Base-by-base conservation (phyloP, 1,140 invertebrate species). In the Stegodyphus mimosarum region DNA sequence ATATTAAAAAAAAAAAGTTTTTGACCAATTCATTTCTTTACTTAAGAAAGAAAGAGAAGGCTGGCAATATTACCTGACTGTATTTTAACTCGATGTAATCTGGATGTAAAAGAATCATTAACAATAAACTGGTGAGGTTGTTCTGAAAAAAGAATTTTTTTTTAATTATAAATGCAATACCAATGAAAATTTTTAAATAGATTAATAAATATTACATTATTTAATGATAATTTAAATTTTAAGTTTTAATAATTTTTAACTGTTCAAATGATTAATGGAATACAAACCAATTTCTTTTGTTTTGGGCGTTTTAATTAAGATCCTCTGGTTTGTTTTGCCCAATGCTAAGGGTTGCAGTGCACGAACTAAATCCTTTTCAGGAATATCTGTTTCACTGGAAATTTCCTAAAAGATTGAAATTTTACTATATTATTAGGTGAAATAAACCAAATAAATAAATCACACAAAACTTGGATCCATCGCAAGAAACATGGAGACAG, bases 31-130 rank as follows among this genome's bases (percentile, higher is more conserved):
- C 3, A 33, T 33, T 33, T 3, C 33, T 33, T 33, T 33, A 33
- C 33, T 33, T 33, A 33, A 33, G 33, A 33, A 33, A 33, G 33
- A 33, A 33, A 33, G 33, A 33, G 33, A 33, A 33, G 6, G 66
- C 6, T 60, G 55, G 15, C 55, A 60, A 10, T 60, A 10, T 60
- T 60, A 91, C 91, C 97, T 88, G 92, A 91, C 88, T 93, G 92
- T 85, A 93, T 93, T 89, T 92, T 93, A 9, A 93, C 92, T 93
- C 97, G 94, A 91, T 98, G 96, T 87, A 99, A 93, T 92, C 99
- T 99, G 53, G 98, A 99, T 53, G 96, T 96, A 91, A 99, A 99
- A 86, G 95, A 95, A 90, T 99, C 98, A 91, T 99, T 99, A 6
- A 99, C 97, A 89, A 93, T 95, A 90, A 99, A 99, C 88, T 95